Conservation (phyloP, 2,888 invertebrate species). For the Thumatha senex region DNA sequence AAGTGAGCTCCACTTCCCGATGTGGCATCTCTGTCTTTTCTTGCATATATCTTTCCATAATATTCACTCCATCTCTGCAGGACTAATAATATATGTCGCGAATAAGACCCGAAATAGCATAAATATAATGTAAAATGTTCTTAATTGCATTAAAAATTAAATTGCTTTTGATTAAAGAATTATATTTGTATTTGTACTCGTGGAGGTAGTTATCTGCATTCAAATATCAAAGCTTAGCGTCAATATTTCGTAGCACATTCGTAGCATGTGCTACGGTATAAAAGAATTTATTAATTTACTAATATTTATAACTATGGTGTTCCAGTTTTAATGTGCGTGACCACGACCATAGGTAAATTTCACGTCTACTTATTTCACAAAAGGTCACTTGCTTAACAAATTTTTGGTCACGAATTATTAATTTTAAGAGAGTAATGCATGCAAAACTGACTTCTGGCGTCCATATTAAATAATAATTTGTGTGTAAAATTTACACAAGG, state of each 20-base stretch:
- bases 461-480: background rate
- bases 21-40: too few species aligned
- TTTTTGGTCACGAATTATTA: background rate
- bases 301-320: background rate
- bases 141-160: too few species aligned
- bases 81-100: too few species aligned
- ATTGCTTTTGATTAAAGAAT: too few species aligned
- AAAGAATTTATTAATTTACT: background rate
- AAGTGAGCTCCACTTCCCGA: too few species aligned
- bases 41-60: too few species aligned
- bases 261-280: constrained; percentile 7
- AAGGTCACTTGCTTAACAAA: background rate
- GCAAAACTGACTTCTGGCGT: background rate
- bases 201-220: background rate
- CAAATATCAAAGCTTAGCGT: background rate
- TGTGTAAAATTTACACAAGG: background rate
- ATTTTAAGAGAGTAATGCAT: background rate
- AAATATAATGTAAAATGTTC: too few species aligned
- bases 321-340: background rate
- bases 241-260: constrained; percentile 1
- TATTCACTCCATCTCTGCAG: too few species aligned
- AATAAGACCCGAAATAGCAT: too few species aligned
- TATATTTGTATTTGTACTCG: background rate
- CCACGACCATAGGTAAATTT: background rate
- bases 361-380: background rate